These are phyloP conservation scores for Macrosiphum euphorbiae DNA, from an alignment of 2,888 invertebrate species.

Conservation along the genomic window DNA sequence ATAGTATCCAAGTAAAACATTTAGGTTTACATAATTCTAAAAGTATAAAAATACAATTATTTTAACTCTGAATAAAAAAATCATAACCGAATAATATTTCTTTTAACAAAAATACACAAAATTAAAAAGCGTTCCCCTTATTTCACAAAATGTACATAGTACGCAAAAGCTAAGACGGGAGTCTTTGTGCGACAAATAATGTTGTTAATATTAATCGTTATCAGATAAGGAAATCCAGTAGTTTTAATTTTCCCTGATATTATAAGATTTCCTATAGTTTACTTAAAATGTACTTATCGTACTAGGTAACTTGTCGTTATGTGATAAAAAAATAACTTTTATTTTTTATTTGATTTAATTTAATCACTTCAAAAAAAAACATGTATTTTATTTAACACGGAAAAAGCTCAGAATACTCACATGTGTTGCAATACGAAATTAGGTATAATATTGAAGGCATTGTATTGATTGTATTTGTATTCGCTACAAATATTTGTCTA, in stretches of 20 bases:
- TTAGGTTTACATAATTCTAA: not conserved
- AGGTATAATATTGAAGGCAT: not conserved
- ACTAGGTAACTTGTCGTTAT: too few relatives aligned
- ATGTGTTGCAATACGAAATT: not conserved
- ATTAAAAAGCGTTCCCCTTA: not conserved
- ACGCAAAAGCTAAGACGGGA: not conserved
- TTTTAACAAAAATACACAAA: constrained; percentile 3
- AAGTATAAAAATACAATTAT: not conserved
- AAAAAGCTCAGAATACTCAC: not conserved
- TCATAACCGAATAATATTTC: not conserved
- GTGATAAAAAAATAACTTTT: not conserved
- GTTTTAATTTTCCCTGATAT: not conserved
- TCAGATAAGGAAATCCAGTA: not conserved
- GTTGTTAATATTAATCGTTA: not conserved
- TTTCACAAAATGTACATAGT: not conserved
- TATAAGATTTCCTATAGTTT: not conserved
- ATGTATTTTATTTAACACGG: not conserved
- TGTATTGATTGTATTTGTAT: too few relatives aligned
- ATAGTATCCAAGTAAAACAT: not conserved
- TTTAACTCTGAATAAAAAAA: not conserved
- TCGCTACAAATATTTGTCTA: not conserved
- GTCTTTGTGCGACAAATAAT: not conserved
- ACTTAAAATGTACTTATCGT: not conserved
- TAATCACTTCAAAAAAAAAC: not conserved
- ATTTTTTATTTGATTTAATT: not conserved